Evolutionary conservation across 2,113 vertebrate genomes (phyloP).

Genomic region (Halichoeres trimaculatus): DNA sequence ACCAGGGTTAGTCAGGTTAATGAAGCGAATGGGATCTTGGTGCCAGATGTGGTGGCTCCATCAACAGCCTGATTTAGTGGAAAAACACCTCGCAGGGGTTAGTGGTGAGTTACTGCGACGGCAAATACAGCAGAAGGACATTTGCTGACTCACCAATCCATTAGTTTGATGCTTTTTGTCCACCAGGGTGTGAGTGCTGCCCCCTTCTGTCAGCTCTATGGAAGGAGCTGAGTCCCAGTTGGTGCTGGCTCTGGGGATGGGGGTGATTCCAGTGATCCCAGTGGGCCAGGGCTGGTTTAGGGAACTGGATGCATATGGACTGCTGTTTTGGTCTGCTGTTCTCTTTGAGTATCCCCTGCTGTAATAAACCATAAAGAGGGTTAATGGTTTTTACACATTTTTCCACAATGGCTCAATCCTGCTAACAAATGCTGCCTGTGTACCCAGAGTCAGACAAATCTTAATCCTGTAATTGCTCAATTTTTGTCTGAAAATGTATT

Average conservation of each 20-base stretch:
- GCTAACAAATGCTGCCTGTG: too few relatives aligned
- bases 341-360: constrained; percentile 35
- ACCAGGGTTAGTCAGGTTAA: not conserved
- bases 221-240: constrained; percentile 27
- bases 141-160: constrained; percentile 72
- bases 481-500: not conserved
- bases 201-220: constrained; percentile 77
- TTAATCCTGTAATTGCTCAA: not conserved
- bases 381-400: not conserved
- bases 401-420: too few relatives aligned
- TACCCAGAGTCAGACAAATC: not conserved
- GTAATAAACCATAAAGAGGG: not conserved
- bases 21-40: not conserved
- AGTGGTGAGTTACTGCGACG: not conserved
- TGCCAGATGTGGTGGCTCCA: not conserved
- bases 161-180: constrained; percentile 68
- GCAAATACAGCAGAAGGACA: not conserved
- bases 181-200: constrained; percentile 19
- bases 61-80: not conserved
- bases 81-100: not conserved
- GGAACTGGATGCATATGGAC: constrained; percentile 67
- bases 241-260: constrained; percentile 77
- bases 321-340: constrained; percentile 17
- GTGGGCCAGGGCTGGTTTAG: constrained; percentile 61
- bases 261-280: constrained; percentile 51